Conservation (phyloP, 2,888 invertebrate species). For the Polydrusus pterygomalis region DNA sequence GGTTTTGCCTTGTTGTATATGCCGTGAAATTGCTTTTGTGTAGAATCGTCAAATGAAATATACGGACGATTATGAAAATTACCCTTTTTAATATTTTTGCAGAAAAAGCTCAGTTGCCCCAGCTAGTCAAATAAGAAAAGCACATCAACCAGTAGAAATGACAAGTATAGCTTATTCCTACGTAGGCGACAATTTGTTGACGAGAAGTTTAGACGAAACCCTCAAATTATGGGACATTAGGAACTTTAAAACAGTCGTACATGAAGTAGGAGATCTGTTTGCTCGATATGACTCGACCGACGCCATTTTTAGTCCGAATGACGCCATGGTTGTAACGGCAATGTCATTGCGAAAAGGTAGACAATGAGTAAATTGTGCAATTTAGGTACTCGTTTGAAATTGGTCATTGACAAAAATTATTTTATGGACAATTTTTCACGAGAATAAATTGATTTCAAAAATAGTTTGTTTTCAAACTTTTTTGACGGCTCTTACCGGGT, state of each 20-base stretch:
- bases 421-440: too few species aligned
- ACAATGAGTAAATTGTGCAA: too few species aligned
- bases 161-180: conserved; percentile 93
- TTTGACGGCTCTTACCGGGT: too few species aligned
- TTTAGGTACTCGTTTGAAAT: too few species aligned
- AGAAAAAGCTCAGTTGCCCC: conserved; percentile 94
- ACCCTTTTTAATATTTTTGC: too few species aligned
- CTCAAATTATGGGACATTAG: conserved; percentile 96
- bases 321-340: conserved; percentile 90
- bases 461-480: too few species aligned
- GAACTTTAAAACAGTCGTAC: conserved; percentile 85
- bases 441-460: too few species aligned
- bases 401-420: too few species aligned
- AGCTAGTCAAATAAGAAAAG: conserved; percentile 83
- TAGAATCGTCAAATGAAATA: too few species aligned
- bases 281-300: conserved; percentile 91
- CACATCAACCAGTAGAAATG: conserved; percentile 89
- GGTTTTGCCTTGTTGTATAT: too few species aligned
- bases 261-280: conserved; percentile 81
- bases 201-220: conserved; percentile 93
- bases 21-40: too few species aligned
- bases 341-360: conserved; percentile 82
- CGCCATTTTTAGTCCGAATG: conserved; percentile 93
- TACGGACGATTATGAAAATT: too few species aligned
- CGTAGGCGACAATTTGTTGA: conserved; percentile 84